Base-by-base conservation (phyloP, 53 echinoderm and acorn worm species). In the Antedon mediterranea region DNA sequence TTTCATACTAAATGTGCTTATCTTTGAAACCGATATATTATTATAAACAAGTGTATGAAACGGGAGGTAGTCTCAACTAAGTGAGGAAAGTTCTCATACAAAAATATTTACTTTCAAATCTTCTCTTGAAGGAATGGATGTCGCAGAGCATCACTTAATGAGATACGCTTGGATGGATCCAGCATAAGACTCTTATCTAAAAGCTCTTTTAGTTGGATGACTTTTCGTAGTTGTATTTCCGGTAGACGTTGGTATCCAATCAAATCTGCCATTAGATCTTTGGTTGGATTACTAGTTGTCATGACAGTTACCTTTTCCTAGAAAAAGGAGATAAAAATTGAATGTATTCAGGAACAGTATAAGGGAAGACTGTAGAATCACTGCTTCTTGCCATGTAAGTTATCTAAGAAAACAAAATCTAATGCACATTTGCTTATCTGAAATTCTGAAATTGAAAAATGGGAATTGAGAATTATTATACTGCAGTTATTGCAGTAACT, bases 71-170 rank as follows among this genome's bases (percentile, higher is more conserved):
- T n/a, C n/a, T n/a, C n/a, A n/a, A n/a, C n/a, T n/a, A n/a, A n/a
- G n/a, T n/a, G n/a, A n/a, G n/a, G n/a, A n/a, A n/a, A n/a, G 57
- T 57, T 57, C 57, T 11, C 1, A 57, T 26, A 57, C 57, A 57
- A 57, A 20, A 32, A 34, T 76, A 57, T 57, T 57, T 57, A 57
- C 57, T 57, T 57, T 88, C 84, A 88, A 83, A 91, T 91, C 84
- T 92, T 92, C 78, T 97, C 97, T 79, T 97, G 97, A 70, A 97
- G 92, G 87, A 97, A 97, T 37, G 97, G 90, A 78, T 97, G 97
- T 3, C 82, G 80, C 13, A 97, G 81, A 28, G 92, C 97, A 78
- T 97, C 91, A 79, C 76, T 97, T 43, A 97, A 86, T 79, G 88
- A 87, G 29, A 97, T 42, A 11, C 97, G 80, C 87, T 97, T 97